Base-by-base conservation (phyloP, 1,140 invertebrate genomes). In the Drosophila mauritiana region DNA sequence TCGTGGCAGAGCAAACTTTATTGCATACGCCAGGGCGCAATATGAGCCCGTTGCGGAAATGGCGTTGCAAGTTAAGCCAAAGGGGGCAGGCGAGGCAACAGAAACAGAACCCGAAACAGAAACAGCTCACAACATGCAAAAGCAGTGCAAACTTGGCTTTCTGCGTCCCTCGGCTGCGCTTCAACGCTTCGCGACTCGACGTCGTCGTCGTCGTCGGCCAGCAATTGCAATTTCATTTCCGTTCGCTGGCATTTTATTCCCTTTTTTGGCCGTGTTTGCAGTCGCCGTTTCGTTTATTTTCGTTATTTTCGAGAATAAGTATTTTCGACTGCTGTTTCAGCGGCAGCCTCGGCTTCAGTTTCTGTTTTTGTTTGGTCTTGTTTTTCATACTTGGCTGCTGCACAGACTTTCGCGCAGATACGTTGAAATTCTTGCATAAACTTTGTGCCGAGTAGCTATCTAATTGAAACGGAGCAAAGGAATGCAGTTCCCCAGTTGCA, bases 201-300 rank as follows among this genome's bases (percentile, higher is more conserved):
- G 83, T 89, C 83, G 83, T 31, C 27, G 27, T 31, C 27, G 27
- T 88, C 68, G 64, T 63, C 67, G 83, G 57, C 57, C 69, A 79
- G 67, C 84, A 88, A 86, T 88, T 86, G 83, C 84, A 86, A 89
- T 86, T 86, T 86, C 83, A 86, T 86, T 86, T 86, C 83, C 83
- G 83, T 57, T 88, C 58, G 53, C 65, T 79, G 55, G 45, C 79
- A 68, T 88, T 82, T 78, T 79, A 73, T 76, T 78, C 52, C 58
- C 42, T 45, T 43, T 39, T 51, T 51, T 27, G 5, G 37, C 27
- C 12, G 37, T 83, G 57, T 69, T 67, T 67, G 55, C 61, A 81
- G 53, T 63, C 63, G 56, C 63, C 68, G 43, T 73, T 75, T 22
- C 69, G 58, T 83, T 70, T 73, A 79, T 86, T 86, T 61, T 62